Percentiles rank a stretch among this genome's conserved stretches.
These are phyloP conservation scores for Semibalanus balanoides DNA, from an alignment of 1,140 invertebrate species.

Conservation along the genomic window DNA sequence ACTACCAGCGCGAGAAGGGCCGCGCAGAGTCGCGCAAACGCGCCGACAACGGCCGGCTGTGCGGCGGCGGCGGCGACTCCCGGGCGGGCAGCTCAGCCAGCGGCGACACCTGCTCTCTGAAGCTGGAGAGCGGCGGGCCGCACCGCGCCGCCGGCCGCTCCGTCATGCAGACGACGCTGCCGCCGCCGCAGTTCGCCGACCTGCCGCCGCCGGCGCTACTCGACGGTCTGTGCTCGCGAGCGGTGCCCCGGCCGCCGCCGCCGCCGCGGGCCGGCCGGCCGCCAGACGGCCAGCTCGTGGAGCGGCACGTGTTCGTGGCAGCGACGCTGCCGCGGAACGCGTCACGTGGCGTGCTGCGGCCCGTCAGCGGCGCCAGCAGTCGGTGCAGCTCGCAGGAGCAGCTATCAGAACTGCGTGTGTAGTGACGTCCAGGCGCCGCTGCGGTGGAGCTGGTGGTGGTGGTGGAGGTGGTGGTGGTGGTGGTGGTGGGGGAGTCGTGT, in stretches of 20 bases:
- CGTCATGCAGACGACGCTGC: constrained; percentile 17
- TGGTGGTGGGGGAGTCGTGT: too few species aligned
- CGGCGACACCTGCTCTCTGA: neutral
- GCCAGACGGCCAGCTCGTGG: constrained; percentile 15
- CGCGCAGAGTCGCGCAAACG: constrained; percentile 58
- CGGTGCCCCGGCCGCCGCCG: constrained; percentile 16
- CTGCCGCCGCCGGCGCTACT: constrained; percentile 18
- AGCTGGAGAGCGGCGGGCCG: neutral
- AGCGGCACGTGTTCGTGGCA: constrained; percentile 37
- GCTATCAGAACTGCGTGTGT: constrained; percentile 6
- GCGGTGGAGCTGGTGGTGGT: too few species aligned
- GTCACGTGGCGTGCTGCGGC: too few species aligned
- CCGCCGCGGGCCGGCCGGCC: constrained; percentile 14
- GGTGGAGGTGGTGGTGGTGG: too few species aligned
- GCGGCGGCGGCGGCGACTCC: constrained; percentile 55
- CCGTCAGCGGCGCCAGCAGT: neutral
- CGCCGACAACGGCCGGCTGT: constrained; percentile 64
- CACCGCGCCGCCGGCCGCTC: too few species aligned
- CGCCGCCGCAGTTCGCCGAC: constrained; percentile 25
- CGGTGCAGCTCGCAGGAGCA: constrained; percentile 1
- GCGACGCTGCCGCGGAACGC: neutral
- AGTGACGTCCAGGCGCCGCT: too few species aligned
- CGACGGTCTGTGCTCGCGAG: constrained; percentile 16
- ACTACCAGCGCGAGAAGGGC: constrained; percentile 78
- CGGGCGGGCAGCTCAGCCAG: constrained; percentile 31